Evolutionary conservation across 1,140 invertebrate genomes (phyloP), one percentile per base, ranked within the genome.

Genomic region (Argopecten irradians): DNA sequence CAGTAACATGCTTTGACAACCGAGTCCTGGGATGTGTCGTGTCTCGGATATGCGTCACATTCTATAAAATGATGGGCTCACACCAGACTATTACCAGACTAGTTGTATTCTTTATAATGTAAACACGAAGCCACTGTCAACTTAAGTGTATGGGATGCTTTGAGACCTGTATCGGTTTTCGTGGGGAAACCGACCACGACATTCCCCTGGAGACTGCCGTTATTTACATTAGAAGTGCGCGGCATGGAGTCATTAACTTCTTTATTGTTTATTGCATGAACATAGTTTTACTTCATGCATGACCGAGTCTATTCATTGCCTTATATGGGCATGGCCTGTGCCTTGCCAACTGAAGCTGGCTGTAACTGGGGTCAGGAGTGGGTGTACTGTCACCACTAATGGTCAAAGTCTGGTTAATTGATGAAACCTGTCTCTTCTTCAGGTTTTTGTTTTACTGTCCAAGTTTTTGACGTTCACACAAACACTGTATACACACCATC

Each of bases 141-240:
- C 55, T 71, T 71, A 71, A 71, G 55, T 71, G 55, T 71, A 71
- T 71, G 55, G 55, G 55, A 71, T n/a, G 55, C 55, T 71, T 71
- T 5, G 55, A 71, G 55, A 71, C 22, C 19, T 71, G 55, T 71
- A 71, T 71, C 22, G 55, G 55, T 71, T 71, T 71, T 71, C 55
- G 22, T 71, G 22, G 55, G 14, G 43, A 28, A n/a, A 1, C 55
- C n/a, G 43, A 22, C 55, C 5, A 16, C 55, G 1, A 71, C 55
- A 71, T 71, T 71, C 55, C 55, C 55, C 55, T 11, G 5, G 55
- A 71, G 55, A 28, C 55, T n/a, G 55, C 55, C 8, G 55, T 71
- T 71, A 71, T 71, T 71, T 71, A 71, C 55, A 71, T 71, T 71
- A n/a, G 55, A 71, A 71, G 55, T 71, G 55, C 22, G 55, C 55